Conservation (phyloP, 2,888 invertebrate genomes). For the Hirudinaria manillensis region DNA sequence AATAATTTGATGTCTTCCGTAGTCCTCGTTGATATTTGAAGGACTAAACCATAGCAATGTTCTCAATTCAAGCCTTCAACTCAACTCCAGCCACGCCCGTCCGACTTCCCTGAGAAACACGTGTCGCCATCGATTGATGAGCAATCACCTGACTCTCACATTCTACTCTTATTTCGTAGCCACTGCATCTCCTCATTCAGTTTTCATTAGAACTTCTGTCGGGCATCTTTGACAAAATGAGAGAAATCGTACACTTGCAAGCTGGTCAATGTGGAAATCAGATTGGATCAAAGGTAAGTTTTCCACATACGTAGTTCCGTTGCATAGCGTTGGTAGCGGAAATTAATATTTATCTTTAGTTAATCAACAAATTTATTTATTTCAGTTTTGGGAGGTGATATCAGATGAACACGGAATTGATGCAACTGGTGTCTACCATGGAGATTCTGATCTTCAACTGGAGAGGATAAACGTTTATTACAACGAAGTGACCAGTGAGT, state of each 20-base stretch:
- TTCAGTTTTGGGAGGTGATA: constrained; percentile 49
- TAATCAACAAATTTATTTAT: neutral
- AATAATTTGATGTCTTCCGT: no score
- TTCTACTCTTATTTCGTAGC: no score
- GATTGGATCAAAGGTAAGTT: constrained; percentile 30
- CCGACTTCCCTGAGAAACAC: no score
- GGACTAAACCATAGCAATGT: no score
- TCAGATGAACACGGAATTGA: constrained; percentile 49
- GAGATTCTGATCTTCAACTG: constrained; percentile 41
- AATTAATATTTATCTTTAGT: neutral
- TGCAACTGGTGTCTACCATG: constrained; percentile 46
- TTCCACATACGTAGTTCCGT: neutral
- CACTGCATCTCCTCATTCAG: no score
- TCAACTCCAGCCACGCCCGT: no score
- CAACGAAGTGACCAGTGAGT: constrained; percentile 66
- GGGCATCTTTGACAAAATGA: constrained; percentile 24
- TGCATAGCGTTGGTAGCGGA: neutral
- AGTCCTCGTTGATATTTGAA: no score
- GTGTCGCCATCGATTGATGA: no score
- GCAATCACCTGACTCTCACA: no score
- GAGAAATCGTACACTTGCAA: constrained; percentile 34
- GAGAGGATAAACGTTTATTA: constrained; percentile 69
- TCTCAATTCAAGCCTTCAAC: no score
- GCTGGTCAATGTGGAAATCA: constrained; percentile 34
- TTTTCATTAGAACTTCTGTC: no score